phyloP scores from a whole-genome alignment of 92 coral and sea anemone species.

The Epizoanthus stellaris region DNA sequence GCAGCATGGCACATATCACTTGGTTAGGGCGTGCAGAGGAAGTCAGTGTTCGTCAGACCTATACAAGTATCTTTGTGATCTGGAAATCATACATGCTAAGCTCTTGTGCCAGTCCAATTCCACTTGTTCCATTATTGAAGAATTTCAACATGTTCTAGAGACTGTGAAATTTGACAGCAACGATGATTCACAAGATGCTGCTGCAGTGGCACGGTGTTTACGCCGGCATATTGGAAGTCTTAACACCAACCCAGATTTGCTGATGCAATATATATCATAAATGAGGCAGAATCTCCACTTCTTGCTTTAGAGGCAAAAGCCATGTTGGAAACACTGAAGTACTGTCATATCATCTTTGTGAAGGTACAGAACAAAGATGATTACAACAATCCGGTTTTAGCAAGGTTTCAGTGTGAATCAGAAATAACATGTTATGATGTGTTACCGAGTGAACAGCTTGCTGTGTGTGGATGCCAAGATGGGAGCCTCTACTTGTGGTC shows the following conservation, averaged over 20 bases:
- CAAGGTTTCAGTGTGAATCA: constrained; percentile 44
- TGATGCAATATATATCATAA: constrained; percentile 56
- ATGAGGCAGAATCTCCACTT: constrained; percentile 54
- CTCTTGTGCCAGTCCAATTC: background rate
- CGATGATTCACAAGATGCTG: constrained; percentile 38
- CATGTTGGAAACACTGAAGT: constrained; percentile 34
- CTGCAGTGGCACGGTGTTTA: constrained; percentile 51
- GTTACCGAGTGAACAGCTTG: constrained; percentile 22
- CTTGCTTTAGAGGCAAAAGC: constrained; percentile 45
- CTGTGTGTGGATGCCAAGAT: constrained; percentile 56
- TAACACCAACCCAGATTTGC: constrained; percentile 40
- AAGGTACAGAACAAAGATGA: constrained; percentile 50
- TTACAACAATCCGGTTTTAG: constrained; percentile 47
- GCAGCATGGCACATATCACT: constrained; percentile 28
- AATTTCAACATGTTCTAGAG: constrained; percentile 35
- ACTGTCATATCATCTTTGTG: constrained; percentile 34
- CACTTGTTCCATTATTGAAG: constrained; percentile 55
- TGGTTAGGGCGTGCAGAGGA: background rate
- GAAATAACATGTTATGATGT: constrained; percentile 53
- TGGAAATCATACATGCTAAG: constrained; percentile 17
- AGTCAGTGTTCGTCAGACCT: background rate
- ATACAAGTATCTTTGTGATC: constrained; percentile 3
- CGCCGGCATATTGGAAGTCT: constrained; percentile 47
- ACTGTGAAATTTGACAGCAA: constrained; percentile 16
- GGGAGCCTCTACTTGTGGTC: constrained; percentile 64